Base-by-base conservation (phyloP, 2,113 vertebrate genomes). In the Ciconia stormi region DNA sequence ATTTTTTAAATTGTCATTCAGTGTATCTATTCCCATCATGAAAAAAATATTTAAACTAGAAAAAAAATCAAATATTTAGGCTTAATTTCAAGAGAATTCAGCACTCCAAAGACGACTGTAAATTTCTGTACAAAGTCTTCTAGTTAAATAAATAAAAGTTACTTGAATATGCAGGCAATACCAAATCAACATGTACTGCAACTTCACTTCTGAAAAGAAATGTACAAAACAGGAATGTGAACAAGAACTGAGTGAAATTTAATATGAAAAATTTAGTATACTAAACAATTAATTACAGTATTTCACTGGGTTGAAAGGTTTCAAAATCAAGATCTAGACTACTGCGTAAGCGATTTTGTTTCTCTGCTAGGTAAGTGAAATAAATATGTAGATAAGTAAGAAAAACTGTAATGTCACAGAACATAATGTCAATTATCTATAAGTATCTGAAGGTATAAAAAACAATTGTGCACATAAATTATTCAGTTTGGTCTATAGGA, bases 1-100 rank as follows among this genome's bases (percentile, higher is more conserved):
- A 36, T 21, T 1, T 30, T 82, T 76, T 56, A 12, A 61, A 62
- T 59, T 89, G 21, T 17, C 25, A 52, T 50, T 62, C 32, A 34
- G 5, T 38, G 4, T 29, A 44, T 44, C 19, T 62, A 66, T n/a
- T 55, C 5, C 1, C 1, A 1, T 63, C 4, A 23, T 16, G 9
- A 93, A 87, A 91, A 4, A 79, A 72, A 53, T 50, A 70, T 53
- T 62, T 47, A 72, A 59, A 63, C 6, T 16, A 67, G 42, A 5
- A 70, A 65, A 85, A 82, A 34, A 18, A 5, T 9, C 1, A 90
- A 69, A 72, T 50, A 71, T 69, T 76, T 82, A 46, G 34, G 3
- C 11, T 85, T 72, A 63, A 29, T 88, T 82, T 94, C 71, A 91
- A 80, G 44, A 87, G 11, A 80, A 79, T 49, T 61, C 70, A 56